These are phyloP conservation scores for Neodon shergylaensis DNA, from an alignment of 2,113 vertebrate species.

Conservation along the genomic window DNA sequence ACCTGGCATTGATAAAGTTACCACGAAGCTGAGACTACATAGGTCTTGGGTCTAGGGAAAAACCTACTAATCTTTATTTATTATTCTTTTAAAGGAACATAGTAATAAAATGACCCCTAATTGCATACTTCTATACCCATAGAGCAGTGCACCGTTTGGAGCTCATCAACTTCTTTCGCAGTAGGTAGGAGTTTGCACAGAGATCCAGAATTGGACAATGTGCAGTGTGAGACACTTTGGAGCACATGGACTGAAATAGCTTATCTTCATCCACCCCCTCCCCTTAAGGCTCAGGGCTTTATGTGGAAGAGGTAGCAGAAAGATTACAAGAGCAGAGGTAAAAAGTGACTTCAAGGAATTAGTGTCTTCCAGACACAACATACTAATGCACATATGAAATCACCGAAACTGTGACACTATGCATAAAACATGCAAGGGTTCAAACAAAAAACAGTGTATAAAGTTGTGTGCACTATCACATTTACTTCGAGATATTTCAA, in stretches of 20 bases:
- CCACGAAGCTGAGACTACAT: neutral
- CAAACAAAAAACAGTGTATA: neutral
- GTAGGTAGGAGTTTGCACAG: neutral
- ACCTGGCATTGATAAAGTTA: neutral
- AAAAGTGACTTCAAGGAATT: neutral
- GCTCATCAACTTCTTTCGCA: neutral
- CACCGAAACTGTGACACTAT: neutral
- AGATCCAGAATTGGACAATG: neutral
- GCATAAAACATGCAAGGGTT: neutral
- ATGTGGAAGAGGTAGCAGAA: neutral
- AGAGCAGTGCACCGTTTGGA: neutral
- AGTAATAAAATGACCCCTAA: neutral
- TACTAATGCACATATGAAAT: neutral
- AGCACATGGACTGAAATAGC: neutral
- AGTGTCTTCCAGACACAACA: neutral
- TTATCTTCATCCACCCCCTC: neutral
- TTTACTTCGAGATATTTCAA: neutral
- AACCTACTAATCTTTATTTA: neutral
- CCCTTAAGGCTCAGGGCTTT: neutral
- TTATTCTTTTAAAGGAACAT: neutral
- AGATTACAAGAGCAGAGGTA: neutral
- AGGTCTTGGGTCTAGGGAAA: neutral
- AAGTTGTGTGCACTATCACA: neutral
- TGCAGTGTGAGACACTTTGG: neutral
- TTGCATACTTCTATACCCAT: neutral